Conservation (phyloP, 2,797 vertebrate genomes). For the Sebastes dallii region DNA sequence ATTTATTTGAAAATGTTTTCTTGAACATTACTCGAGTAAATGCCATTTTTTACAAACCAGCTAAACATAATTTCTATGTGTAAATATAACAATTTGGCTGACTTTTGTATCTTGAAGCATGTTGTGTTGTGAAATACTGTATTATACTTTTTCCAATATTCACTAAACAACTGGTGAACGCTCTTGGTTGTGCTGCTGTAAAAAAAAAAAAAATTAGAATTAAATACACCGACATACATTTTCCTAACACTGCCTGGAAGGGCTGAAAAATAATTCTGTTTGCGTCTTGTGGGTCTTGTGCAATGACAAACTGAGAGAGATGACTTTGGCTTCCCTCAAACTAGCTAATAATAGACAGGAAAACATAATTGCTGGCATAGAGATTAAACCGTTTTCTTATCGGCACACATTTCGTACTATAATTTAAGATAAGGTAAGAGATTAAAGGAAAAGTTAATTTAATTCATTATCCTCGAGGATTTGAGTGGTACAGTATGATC, state of each 20-base stretch:
- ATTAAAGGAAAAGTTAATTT: slow-evolving; percentile 64
- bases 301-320: slow-evolving; percentile 36
- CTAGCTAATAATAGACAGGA: slow-evolving; percentile 19
- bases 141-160: background rate
- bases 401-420: slow-evolving; percentile 30
- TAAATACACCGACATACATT: background rate
- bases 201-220: background rate
- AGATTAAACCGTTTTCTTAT: slow-evolving; percentile 48
- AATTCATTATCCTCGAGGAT: slow-evolving; percentile 56
- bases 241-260: background rate
- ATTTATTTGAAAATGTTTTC: background rate
- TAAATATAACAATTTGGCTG: background rate
- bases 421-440: slow-evolving; percentile 63
- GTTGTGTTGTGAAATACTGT: background rate
- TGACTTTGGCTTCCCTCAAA: slow-evolving; percentile 15
- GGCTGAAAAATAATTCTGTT: background rate
- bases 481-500: slow-evolving; percentile 47
- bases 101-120: background rate
- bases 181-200: background rate
- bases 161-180: background rate
- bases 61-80: background rate
- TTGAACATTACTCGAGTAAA: background rate
- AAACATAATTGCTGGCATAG: slow-evolving; percentile 21
- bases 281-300: background rate
- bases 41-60: background rate